phyloP scores from a whole-genome alignment of 1,140 invertebrate genomes.

The Bombus polaris region DNA sequence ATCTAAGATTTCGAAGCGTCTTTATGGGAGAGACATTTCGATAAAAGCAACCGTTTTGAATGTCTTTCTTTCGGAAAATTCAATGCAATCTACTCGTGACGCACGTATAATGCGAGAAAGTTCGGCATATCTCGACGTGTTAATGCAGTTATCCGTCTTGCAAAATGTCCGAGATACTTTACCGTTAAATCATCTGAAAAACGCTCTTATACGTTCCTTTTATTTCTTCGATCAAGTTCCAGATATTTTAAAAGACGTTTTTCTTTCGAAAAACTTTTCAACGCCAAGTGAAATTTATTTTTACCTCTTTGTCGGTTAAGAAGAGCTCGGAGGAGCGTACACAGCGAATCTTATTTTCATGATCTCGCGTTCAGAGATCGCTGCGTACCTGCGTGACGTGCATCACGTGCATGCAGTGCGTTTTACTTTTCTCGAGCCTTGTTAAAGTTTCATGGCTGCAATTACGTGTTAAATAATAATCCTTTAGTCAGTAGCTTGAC shows the following conservation, averaged over 20 bases:
- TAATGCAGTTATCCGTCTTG: background rate
- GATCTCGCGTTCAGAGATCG: background rate
- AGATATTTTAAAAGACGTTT: background rate
- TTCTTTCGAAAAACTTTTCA: background rate
- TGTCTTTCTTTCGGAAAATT: no score
- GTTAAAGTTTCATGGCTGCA: background rate
- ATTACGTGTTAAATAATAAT: background rate
- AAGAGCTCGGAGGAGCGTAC: background rate
- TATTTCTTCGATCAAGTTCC: background rate
- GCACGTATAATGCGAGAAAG: background rate
- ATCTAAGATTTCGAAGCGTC: background rate
- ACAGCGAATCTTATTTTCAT: background rate
- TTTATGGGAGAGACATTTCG: background rate
- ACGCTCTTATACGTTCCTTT: background rate
- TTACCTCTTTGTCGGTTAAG: conserved; percentile 21
- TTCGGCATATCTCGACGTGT: background rate
- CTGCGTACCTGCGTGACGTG: background rate
- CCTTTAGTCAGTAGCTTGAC: background rate
- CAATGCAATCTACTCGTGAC: background rate
- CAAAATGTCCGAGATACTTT: background rate
- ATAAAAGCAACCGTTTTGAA: no score
- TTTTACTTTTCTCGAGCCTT: background rate
- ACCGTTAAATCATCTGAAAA: background rate
- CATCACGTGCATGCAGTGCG: no score
- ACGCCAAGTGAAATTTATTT: background rate